phyloP scores from a whole-genome alignment of 1,140 invertebrate genomes.

The Dendroctonus ponderosae region DNA sequence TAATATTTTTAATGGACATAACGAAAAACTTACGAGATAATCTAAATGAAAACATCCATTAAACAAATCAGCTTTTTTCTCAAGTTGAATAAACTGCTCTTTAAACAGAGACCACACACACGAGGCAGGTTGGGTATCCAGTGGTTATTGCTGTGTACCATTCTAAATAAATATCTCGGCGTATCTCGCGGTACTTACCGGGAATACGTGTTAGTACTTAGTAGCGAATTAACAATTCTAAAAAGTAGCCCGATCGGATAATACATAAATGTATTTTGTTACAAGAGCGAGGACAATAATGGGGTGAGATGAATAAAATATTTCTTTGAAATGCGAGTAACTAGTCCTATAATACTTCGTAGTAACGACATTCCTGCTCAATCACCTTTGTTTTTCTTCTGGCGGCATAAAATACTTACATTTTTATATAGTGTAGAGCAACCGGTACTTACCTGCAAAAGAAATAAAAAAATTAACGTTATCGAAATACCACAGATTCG shows the following conservation, averaged over 20 bases:
- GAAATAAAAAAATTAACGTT: conserved; percentile 1
- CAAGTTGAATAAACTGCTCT: conserved; percentile 11
- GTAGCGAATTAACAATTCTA: conserved; percentile 21
- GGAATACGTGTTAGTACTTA: conserved; percentile 24
- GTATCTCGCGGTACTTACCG: conserved; percentile 21
- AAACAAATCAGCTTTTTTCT: not conserved
- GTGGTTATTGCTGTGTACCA: conserved; percentile 8
- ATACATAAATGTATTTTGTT: not conserved
- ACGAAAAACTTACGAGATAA: not conserved
- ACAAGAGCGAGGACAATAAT: no score
- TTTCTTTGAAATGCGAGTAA: not conserved
- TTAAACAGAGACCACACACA: conserved; percentile 18
- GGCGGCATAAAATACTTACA: no score
- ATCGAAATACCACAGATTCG: no score
- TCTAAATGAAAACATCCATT: not conserved
- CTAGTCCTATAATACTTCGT: not conserved
- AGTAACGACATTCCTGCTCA: no score
- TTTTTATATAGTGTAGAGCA: no score
- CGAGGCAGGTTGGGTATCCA: conserved; percentile 8
- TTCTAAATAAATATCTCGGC: conserved; percentile 21
- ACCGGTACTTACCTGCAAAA: conserved; percentile 12
- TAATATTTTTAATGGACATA: not conserved
- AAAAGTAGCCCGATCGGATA: conserved; percentile 5
- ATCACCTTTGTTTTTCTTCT: no score
- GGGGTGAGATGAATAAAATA: no score